Evolutionary conservation across 2,113 vertebrate genomes (phyloP).

Genomic region (Sula dactylatra): DNA sequence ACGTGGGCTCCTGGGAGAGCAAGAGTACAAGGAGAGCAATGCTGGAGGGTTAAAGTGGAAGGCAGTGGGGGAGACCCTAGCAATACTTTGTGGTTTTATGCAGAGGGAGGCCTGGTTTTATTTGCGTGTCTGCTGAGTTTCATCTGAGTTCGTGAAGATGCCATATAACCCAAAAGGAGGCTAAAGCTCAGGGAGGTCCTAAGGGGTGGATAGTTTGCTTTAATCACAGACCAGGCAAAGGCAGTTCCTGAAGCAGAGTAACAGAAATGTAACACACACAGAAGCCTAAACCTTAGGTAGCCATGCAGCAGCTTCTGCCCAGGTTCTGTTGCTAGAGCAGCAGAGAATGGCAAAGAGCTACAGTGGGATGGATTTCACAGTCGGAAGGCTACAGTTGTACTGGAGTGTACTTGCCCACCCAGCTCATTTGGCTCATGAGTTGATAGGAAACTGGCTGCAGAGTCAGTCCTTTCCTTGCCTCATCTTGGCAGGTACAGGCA

Average conservation of each 20-base stretch:
- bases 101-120: not conserved
- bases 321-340: not conserved
- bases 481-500: not conserved
- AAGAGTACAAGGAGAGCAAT: not conserved
- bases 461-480: not conserved
- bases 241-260: not conserved
- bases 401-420: not conserved
- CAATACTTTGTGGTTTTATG: not conserved
- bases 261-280: not conserved
- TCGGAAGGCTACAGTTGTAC: not conserved
- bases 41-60: not conserved
- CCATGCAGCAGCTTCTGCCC: not conserved
- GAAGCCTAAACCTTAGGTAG: not conserved
- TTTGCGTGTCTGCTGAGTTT: not conserved
- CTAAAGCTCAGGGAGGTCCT: not conserved
- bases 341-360: not conserved
- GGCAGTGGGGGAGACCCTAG: not conserved
- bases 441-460: not conserved
- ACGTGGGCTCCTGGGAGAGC: constrained; percentile 15
- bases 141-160: not conserved
- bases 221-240: not conserved
- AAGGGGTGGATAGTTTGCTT: not conserved
- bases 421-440: not conserved
- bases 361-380: not conserved
- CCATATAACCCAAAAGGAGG: not conserved